Evolutionary conservation across 2,888 invertebrate genomes (phyloP).

Genomic region (Microplitis manilae): DNA sequence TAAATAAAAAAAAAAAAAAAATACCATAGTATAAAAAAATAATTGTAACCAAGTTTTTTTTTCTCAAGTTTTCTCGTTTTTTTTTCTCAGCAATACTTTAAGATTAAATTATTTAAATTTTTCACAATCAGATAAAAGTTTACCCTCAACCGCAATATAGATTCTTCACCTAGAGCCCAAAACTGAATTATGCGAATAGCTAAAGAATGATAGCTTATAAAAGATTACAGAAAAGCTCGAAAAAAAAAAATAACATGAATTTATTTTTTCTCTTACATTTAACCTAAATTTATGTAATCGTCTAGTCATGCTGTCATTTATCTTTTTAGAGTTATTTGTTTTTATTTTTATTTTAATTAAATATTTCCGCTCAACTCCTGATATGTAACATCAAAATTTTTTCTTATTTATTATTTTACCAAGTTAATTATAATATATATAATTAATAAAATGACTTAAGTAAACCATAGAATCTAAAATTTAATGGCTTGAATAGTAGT

Average conservation of each 20-base stretch:
- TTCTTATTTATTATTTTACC: background rate
- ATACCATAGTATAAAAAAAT: too few species aligned
- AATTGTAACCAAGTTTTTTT: too few species aligned
- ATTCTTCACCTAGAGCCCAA: background rate
- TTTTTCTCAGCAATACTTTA: background rate
- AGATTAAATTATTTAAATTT: background rate
- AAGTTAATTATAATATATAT: too few species aligned
- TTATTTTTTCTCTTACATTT: conserved; percentile 11
- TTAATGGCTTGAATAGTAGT: background rate
- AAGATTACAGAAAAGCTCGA: background rate
- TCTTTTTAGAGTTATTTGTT: background rate
- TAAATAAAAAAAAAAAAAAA: too few species aligned
- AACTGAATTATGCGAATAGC: conserved; percentile 11
- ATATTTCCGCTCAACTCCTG: too few species aligned
- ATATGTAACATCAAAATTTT: background rate
- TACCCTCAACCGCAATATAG: background rate
- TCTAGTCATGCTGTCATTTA: conserved; percentile 11
- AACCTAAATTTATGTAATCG: conserved; percentile 28
- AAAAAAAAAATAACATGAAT: too few species aligned
- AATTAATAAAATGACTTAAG: too few species aligned
- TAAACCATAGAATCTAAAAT: too few species aligned
- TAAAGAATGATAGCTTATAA: background rate
- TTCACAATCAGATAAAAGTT: background rate
- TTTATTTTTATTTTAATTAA: background rate
- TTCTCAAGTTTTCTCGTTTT: background rate